phyloP scores from a whole-genome alignment of 2,113 vertebrate species.

The Protobothrops mucrosquamatus region DNA sequence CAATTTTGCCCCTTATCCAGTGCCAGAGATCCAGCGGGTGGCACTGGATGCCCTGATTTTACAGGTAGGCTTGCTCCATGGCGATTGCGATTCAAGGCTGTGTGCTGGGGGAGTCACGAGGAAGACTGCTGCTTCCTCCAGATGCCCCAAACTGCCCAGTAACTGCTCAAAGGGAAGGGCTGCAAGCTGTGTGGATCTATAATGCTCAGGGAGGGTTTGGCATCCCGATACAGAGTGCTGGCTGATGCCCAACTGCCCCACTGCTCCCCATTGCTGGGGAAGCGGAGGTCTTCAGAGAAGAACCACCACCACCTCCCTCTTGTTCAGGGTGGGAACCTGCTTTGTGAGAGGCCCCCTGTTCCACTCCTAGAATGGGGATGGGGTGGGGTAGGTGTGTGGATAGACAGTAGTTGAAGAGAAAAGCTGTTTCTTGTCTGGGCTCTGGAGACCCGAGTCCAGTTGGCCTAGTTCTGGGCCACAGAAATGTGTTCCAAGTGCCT shows the following conservation, averaged over 20 bases:
- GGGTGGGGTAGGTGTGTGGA: background rate
- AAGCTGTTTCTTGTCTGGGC: background rate
- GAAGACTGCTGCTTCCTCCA: background rate
- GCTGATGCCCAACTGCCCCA: background rate
- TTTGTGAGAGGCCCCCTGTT: background rate
- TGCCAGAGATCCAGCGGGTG: conserved; percentile 89
- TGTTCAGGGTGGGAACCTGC: background rate
- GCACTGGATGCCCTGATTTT: conserved; percentile 84
- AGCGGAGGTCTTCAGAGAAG: background rate
- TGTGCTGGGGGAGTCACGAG: background rate
- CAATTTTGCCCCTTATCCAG: conserved; percentile 81
- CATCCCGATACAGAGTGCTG: background rate
- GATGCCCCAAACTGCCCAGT: background rate
- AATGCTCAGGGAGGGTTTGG: background rate
- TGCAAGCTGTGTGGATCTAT: background rate
- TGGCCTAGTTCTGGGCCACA: background rate
- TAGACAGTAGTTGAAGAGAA: background rate
- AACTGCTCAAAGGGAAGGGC: background rate
- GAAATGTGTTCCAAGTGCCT: background rate
- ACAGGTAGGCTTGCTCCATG: conserved; percentile 70
- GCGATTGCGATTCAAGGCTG: background rate
- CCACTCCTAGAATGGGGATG: background rate
- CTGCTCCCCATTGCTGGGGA: background rate
- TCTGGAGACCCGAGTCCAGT: background rate
- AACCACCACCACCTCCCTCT: background rate